Evolutionary conservation across 2,113 vertebrate species (phyloP), one percentile per base, ranked within the genome.

Genomic region (Acinonyx jubatus): DNA sequence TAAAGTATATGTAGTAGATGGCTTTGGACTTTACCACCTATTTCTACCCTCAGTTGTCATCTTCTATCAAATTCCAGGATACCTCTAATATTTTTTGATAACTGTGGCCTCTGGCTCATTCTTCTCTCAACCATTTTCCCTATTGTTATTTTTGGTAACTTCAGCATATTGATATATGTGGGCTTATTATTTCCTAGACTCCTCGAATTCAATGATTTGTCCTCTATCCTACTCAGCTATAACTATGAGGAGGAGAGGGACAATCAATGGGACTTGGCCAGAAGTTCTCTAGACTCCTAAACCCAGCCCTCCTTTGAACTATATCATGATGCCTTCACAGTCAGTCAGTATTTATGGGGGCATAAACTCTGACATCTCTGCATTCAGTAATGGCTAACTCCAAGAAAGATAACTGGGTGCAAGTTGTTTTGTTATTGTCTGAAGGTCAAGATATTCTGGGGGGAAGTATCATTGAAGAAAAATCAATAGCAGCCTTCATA

Each of bases 401-500:
- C 68, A 68, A 63, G 80, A 93, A 95, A 63, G 66, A 68, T 57
- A 89, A 88, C 41, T 81, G 52, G 73, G 31, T 50, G 84, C 3
- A 73, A 91, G 48, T 55, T 93, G 45, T 57, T 91, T 95, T 88
- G 25, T 71, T 91, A 69, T 52, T 91, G 23, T 92, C 66, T 96
- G 48, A 96, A 97, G 81, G 97, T 95, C 61, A 89, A 81, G 76
- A 84, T 92, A 88, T 76, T 31, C 65, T 89, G 33, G 52, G 66
- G 57, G 83, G 38, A 69, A 85, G 66, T 66, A 65, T 79, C 65
- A 92, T 12, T 78, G 31, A 95, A 63, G 48, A 95, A 97, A 96
- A 98, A 97, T 93, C 91, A 96, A 91, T 97, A 95, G 25, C 55
- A 92, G 48, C 84, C 66, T 96, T 97, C 79, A 84, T 48, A 97